Evolutionary conservation across 1,140 invertebrate species (phyloP).

Genomic region (Schmidtea mediterranea): DNA sequence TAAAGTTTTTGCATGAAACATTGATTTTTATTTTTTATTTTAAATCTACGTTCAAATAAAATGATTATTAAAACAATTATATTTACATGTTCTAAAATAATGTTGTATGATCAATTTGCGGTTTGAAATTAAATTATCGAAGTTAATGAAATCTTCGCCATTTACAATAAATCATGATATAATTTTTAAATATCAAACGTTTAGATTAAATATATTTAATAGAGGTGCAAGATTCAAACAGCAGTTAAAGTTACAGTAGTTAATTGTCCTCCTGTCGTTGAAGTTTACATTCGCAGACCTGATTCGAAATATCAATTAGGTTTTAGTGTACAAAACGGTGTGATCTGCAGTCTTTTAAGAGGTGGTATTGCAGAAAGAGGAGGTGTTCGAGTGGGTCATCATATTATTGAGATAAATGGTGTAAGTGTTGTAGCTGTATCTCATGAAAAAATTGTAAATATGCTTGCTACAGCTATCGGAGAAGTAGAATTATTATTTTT

Average conservation of each 20-base stretch:
- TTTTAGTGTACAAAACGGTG: constrained; percentile 98
- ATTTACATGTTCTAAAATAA: no score
- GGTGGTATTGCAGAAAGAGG: constrained; percentile 93
- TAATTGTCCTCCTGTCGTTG: constrained; percentile 94
- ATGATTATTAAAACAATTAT: no score
- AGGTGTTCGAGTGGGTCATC: constrained; percentile 83
- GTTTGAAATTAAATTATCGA: no score
- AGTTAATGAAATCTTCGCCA: no score
- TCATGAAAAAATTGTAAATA: constrained; percentile 94
- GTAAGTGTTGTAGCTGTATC: constrained; percentile 84
- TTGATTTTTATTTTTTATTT: no score
- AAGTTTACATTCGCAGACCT: constrained; percentile 92
- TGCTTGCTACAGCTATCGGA: constrained; percentile 85
- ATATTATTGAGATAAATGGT: constrained; percentile 98
- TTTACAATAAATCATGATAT: no score
- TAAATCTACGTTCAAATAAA: no score
- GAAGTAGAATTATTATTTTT: constrained; percentile 42
- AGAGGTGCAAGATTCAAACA: constrained; percentile 50
- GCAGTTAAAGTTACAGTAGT: constrained; percentile 93
- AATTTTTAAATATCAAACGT: no score
- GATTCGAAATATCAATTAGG: constrained; percentile 97
- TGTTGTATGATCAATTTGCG: no score
- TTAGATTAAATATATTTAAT: no score
- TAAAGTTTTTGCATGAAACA: no score
- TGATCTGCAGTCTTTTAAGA: constrained; percentile 57